Conservation (phyloP, 2,113 vertebrate genomes). For the Microtus richardsoni region DNA sequence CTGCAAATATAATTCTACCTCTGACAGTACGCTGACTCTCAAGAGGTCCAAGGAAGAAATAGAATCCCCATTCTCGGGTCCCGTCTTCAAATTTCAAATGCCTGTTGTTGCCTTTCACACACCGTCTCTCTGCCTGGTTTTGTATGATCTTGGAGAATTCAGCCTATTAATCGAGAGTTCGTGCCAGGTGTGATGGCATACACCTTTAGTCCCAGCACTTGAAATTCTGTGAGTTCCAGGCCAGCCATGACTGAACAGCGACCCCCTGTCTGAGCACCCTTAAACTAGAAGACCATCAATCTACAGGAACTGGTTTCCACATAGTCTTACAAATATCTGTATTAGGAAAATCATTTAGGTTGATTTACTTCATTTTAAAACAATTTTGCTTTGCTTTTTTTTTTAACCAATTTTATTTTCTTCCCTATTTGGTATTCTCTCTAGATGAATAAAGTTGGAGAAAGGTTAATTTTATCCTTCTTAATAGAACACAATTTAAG, state of each 20-base stretch:
- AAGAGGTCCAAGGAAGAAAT: not conserved
- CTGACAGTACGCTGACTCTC: not conserved
- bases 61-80: not conserved
- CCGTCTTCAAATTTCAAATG: slow-evolving; percentile 31
- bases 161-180: not conserved
- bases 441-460: not conserved
- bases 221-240: too few relatives aligned
- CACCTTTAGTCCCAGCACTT: not conserved
- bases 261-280: not conserved
- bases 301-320: not conserved
- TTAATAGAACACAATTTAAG: slow-evolving; percentile 15
- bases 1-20: not conserved
- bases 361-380: not conserved
- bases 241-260: not conserved
- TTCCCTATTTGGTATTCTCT: slow-evolving; percentile 18
- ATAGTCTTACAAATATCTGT: not conserved
- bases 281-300: not conserved
- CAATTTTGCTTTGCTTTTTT: not conserved
- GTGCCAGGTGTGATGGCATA: not conserved
- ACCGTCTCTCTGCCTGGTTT: not conserved
- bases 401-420: not conserved
- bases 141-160: not conserved
- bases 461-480: slow-evolving; percentile 5
- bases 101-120: slow-evolving; percentile 70
- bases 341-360: not conserved